Evolutionary conservation across 2,113 vertebrate genomes (phyloP).

Genomic region (Edolisoma coerulescens): DNA sequence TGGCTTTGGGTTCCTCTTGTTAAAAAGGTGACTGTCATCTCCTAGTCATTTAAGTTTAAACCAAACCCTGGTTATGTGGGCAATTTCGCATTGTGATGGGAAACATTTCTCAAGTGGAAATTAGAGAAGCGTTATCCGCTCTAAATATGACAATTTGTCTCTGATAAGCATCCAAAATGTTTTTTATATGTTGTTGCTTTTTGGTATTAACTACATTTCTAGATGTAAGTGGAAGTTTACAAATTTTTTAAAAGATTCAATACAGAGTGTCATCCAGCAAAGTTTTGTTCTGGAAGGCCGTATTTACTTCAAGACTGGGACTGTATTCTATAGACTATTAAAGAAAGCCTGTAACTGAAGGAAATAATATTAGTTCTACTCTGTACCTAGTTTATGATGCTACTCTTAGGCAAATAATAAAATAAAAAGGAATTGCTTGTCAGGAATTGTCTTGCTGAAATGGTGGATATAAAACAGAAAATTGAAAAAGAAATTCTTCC

Average conservation of each 20-base stretch:
- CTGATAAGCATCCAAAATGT: background rate
- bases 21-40: background rate
- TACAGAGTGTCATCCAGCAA: background rate
- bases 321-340: background rate
- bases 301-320: background rate
- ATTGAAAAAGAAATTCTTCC: background rate
- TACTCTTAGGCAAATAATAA: background rate
- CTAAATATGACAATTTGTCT: background rate
- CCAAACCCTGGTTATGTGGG: background rate
- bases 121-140: background rate
- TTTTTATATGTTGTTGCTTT: too few species aligned
- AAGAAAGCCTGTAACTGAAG: background rate
- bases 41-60: background rate
- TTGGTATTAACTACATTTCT: background rate
- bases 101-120: background rate
- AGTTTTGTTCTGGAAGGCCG: background rate
- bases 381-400: background rate
- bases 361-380: background rate
- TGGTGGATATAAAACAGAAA: background rate
- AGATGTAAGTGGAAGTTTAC: background rate
- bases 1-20: background rate
- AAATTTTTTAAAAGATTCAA: background rate
- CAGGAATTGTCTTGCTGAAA: background rate
- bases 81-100: background rate
- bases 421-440: background rate